phyloP scores from a whole-genome alignment of 2,113 vertebrate species.

The Kobus ellipsiprymnus region DNA sequence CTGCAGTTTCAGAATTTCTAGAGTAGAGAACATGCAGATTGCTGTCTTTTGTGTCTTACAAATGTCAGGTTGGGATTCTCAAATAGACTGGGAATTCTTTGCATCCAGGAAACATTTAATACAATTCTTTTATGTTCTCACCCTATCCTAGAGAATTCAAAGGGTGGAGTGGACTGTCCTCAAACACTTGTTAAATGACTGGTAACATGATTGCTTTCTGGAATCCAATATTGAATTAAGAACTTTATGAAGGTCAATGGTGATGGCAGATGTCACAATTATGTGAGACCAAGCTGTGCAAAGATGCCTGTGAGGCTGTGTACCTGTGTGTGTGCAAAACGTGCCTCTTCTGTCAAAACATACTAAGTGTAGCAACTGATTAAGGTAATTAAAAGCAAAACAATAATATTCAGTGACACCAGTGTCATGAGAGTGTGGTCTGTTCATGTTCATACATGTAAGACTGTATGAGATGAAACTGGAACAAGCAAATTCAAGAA shows the following conservation, averaged over 20 bases:
- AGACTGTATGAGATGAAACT: accelerated
- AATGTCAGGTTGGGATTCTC: neutral
- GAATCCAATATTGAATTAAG: neutral
- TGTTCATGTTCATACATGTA: accelerated
- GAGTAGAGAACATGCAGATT: accelerated
- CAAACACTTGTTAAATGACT: neutral
- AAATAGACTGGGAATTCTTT: accelerated
- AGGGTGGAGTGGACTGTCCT: accelerated
- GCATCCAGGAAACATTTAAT: neutral
- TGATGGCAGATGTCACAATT: neutral
- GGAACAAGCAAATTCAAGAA: neutral
- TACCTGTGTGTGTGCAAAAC: neutral
- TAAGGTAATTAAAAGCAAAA: neutral
- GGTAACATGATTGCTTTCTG: neutral
- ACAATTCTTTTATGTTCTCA: neutral
- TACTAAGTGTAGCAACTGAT: neutral
- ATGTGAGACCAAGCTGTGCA: neutral
- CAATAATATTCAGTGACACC: accelerated
- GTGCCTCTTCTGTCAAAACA: neutral
- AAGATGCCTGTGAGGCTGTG: neutral
- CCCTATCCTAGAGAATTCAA: accelerated
- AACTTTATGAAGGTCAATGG: neutral
- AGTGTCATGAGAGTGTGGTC: accelerated
- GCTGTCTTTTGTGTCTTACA: neutral
- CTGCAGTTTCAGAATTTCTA: accelerated